phyloP scores from a whole-genome alignment of 2,113 vertebrate species.

The Pachycephala philippinensis region DNA sequence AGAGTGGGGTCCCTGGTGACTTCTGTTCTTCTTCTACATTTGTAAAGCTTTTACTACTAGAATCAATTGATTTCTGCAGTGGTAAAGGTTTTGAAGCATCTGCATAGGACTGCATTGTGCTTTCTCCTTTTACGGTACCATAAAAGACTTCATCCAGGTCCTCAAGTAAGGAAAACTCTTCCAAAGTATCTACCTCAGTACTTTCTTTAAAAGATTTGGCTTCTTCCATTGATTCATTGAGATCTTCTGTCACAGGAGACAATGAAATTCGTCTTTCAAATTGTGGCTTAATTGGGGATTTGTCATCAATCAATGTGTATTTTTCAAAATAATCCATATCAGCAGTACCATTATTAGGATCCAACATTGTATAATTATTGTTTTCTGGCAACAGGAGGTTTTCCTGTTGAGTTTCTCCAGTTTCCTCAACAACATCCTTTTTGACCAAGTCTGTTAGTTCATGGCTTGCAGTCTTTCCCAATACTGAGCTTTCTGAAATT shows the following conservation, averaged over 20 bases:
- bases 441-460: neutral
- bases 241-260: slow-evolving; percentile 33
- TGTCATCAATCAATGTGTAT: slow-evolving; percentile 86
- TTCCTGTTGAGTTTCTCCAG: neutral
- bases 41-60: slow-evolving; percentile 8
- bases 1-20: slow-evolving; percentile 79
- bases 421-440: slow-evolving; percentile 8
- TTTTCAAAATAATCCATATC: slow-evolving; percentile 94
- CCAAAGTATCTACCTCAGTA: slow-evolving; percentile 63
- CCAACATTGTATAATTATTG: neutral
- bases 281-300: slow-evolving; percentile 65
- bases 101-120: neutral
- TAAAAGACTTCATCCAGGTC: slow-evolving; percentile 88
- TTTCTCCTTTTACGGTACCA: slow-evolving; percentile 62
- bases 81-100: slow-evolving; percentile 7
- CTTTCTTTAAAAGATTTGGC: slow-evolving; percentile 53
- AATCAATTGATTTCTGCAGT: slow-evolving; percentile 15
- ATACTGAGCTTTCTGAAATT: neutral
- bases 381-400: neutral
- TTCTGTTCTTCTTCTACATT: slow-evolving; percentile 48
- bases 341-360: neutral
- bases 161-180: slow-evolving; percentile 80
- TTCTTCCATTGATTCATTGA: slow-evolving; percentile 35
- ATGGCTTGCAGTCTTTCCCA: neutral
- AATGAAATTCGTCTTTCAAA: slow-evolving; percentile 50